Conservation (phyloP, 2,888 invertebrate species). For the Vannuccia rotundouncinata region DNA sequence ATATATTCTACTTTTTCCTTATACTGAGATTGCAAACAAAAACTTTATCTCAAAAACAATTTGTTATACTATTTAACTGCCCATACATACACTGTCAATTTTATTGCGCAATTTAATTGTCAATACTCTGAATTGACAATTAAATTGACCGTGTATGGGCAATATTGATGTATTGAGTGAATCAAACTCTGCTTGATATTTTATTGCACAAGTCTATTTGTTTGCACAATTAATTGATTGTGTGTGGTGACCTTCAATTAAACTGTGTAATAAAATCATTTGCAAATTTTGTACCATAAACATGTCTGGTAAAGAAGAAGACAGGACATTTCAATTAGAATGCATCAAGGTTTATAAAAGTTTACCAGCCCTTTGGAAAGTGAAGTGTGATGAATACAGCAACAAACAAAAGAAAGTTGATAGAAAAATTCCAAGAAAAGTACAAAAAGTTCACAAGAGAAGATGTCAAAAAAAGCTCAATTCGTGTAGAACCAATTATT, state of each 20-base stretch:
- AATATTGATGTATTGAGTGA: constrained; percentile 23
- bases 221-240: constrained; percentile 11
- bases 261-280: constrained; percentile 24
- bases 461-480: constrained; percentile 44
- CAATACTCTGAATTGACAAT: constrained; percentile 26
- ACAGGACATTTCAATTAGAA: constrained; percentile 40
- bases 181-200: constrained; percentile 26
- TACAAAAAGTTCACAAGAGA: constrained; percentile 41
- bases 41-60: no score
- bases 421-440: constrained; percentile 40
- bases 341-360: constrained; percentile 44
- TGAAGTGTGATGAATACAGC: constrained; percentile 44
- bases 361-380: constrained; percentile 44
- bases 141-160: constrained; percentile 26
- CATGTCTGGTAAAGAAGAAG: constrained; percentile 24
- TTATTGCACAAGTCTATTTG: constrained; percentile 16
- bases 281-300: constrained; percentile 13
- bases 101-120: constrained; percentile 26
- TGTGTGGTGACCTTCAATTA: constrained; percentile 23
- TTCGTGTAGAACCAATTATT: constrained; percentile 43
- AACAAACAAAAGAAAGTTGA: constrained; percentile 43
- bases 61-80: no score
- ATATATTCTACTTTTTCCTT: no score
- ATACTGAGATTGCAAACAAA: no score
- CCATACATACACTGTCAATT: constrained; percentile 15